Conservation (phyloP, 2,888 invertebrate genomes). For the Hylaea fasciaria region DNA sequence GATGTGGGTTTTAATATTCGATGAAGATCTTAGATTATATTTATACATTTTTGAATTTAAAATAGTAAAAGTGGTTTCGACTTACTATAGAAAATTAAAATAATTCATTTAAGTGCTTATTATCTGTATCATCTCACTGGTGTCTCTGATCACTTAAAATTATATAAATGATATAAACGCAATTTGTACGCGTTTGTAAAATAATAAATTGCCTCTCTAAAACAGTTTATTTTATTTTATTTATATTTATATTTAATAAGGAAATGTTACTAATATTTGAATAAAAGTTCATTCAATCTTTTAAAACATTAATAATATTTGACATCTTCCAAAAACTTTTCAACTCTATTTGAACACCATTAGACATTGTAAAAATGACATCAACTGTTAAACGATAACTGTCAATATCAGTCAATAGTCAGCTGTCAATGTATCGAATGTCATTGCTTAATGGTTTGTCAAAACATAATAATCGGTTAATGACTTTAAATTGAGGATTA, state of each 20-base stretch:
- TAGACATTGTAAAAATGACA: slow-evolving; percentile 68
- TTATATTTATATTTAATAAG: slow-evolving; percentile 6
- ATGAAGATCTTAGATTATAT: slow-evolving; percentile 1
- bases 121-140: too few relatives aligned
- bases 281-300: not conserved
- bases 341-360: slow-evolving; percentile 59
- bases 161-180: too few relatives aligned
- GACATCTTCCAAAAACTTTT: slow-evolving; percentile 45
- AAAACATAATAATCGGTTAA: slow-evolving; percentile 80
- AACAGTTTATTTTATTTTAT: not conserved
- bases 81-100: too few relatives aligned
- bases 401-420: slow-evolving; percentile 69
- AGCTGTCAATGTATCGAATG: slow-evolving; percentile 59
- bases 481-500: slow-evolving; percentile 63
- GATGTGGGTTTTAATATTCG: slow-evolving; percentile 63
- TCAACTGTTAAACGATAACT: slow-evolving; percentile 73
- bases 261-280: too few relatives aligned
- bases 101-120: too few relatives aligned
- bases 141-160: too few relatives aligned
- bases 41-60: slow-evolving; percentile 31
- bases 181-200: too few relatives aligned
- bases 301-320: slow-evolving; percentile 25
- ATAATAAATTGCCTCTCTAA: too few relatives aligned
- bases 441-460: slow-evolving; percentile 77
- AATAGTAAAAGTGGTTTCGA: too few relatives aligned